Conservation (phyloP, 1,140 invertebrate species). For the Bombus breviceps region DNA sequence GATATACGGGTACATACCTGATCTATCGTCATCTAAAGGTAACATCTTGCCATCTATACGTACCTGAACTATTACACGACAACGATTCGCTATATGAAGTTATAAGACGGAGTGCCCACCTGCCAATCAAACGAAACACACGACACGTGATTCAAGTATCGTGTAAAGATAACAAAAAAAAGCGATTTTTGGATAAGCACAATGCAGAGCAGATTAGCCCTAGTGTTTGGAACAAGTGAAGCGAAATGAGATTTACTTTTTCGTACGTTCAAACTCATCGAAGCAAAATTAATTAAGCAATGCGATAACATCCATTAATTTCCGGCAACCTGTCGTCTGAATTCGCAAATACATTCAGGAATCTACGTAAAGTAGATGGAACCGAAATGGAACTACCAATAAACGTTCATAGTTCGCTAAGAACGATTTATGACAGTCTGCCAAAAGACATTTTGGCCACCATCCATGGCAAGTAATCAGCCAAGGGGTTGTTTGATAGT, state of each 20-base stretch:
- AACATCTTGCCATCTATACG: background rate
- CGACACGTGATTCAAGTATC: background rate
- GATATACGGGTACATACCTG: conserved; percentile 4
- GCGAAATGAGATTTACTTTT: background rate
- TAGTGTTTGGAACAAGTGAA: background rate
- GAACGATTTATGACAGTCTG: background rate
- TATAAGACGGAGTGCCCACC: background rate
- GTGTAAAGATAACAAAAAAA: background rate
- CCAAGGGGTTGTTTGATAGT: background rate
- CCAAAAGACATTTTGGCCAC: background rate
- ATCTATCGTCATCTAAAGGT: background rate
- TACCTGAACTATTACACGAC: conserved; percentile 9
- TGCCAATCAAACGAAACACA: conserved; percentile 11
- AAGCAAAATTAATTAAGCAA: background rate
- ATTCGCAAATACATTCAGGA: background rate
- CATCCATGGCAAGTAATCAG: background rate
- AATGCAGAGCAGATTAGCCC: background rate
- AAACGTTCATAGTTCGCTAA: background rate
- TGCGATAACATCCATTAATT: background rate
- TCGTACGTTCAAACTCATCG: background rate
- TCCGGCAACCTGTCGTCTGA: background rate
- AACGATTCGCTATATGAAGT: conserved; percentile 2
- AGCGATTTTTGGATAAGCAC: background rate
- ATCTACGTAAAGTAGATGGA: background rate
- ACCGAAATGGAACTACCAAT: too few species aligned